These are phyloP conservation scores for Hyla sarda DNA, from an alignment of 2,113 vertebrate species.

Conservation along the genomic window DNA sequence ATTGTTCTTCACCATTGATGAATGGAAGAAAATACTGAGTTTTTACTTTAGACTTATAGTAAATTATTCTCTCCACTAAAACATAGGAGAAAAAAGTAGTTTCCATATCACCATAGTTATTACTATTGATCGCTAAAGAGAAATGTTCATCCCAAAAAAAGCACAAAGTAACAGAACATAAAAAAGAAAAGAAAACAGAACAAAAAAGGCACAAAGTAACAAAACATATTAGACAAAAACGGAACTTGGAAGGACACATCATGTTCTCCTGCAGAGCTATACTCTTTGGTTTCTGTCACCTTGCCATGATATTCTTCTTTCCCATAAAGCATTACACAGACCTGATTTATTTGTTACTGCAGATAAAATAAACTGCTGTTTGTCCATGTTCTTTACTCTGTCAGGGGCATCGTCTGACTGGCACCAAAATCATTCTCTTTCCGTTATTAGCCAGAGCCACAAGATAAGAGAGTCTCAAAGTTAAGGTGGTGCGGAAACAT, in stretches of 20 bases:
- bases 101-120: background rate
- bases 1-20: background rate
- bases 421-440: background rate
- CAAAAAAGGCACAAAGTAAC: background rate
- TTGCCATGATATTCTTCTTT: constrained; percentile 2
- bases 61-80: background rate
- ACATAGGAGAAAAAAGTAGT: background rate
- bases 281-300: background rate
- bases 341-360: background rate
- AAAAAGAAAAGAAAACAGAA: no score
- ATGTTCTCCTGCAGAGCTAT: background rate
- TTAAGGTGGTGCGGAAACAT: background rate
- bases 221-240: background rate
- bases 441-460: background rate
- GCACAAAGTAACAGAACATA: background rate
- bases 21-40: background rate
- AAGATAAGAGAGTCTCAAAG: background rate
- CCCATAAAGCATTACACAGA: background rate
- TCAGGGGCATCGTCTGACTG: background rate
- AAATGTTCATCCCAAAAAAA: background rate
- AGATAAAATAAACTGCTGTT: background rate
- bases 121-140: background rate
- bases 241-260: background rate
- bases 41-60: background rate
- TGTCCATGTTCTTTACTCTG: background rate